Conservation (phyloP, 1,140 invertebrate genomes). For the Formica selysi region DNA sequence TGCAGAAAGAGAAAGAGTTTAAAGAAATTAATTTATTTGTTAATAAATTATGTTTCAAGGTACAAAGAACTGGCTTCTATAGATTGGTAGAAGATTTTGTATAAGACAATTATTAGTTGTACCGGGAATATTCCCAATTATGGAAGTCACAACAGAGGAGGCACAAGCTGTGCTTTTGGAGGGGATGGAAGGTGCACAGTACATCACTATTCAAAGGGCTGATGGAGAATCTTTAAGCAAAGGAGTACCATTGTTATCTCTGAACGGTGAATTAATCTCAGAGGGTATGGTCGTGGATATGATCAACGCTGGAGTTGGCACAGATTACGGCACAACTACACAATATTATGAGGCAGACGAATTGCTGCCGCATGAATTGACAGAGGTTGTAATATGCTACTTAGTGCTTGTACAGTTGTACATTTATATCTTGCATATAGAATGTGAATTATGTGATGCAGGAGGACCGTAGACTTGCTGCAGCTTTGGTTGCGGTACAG, state of each 20-base stretch:
- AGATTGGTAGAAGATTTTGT: constrained; percentile 30
- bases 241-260: constrained; percentile 82
- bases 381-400: constrained; percentile 78
- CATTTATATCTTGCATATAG: constrained; percentile 47
- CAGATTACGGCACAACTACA: constrained; percentile 80
- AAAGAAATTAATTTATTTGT: too few relatives aligned
- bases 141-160: constrained; percentile 83
- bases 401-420: background rate
- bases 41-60: constrained; percentile 1
- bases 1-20: too few relatives aligned
- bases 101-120: constrained; percentile 18
- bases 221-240: constrained; percentile 84
- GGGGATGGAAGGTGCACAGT: constrained; percentile 85
- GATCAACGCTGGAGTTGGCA: constrained; percentile 83
- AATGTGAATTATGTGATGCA: constrained; percentile 70
- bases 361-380: constrained; percentile 83
- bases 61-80: constrained; percentile 10
- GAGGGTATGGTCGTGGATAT: constrained; percentile 86
- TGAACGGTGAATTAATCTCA: constrained; percentile 84
- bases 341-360: constrained; percentile 86
- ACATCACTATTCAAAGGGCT: constrained; percentile 85
- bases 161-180: constrained; percentile 83
- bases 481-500: constrained; percentile 87
- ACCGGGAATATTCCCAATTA: constrained; percentile 59
- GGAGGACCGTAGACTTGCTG: constrained; percentile 87